Evolutionary conservation across 2,113 vertebrate species (phyloP).

Genomic region (Micromys minutus): DNA sequence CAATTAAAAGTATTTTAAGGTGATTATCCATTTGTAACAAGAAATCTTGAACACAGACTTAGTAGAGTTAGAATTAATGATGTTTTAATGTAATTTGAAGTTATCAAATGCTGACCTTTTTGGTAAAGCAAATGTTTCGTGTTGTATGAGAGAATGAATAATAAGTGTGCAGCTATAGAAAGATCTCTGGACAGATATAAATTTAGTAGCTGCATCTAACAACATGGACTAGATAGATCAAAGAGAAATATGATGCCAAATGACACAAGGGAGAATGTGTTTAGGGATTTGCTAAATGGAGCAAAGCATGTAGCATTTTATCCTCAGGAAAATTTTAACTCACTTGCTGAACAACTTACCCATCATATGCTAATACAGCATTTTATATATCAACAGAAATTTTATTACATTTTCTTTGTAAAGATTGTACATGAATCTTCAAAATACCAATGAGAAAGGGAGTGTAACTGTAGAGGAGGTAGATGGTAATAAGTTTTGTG

Average conservation of each 20-base stretch:
- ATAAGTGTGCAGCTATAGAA: constrained; percentile 11
- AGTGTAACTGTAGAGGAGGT: background rate
- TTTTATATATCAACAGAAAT: background rate
- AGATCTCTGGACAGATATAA: constrained; percentile 24
- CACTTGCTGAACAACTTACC: background rate
- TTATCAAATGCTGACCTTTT: constrained; percentile 34
- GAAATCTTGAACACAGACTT: background rate
- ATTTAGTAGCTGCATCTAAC: constrained; percentile 33
- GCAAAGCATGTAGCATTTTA: constrained; percentile 47
- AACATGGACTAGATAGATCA: constrained; percentile 32
- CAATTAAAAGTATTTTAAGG: constrained; percentile 1
- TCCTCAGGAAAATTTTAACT: background rate
- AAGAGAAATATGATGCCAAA: constrained; percentile 29
- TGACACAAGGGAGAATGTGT: background rate
- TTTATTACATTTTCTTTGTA: background rate
- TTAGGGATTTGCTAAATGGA: constrained; percentile 46
- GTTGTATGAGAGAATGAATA: constrained; percentile 37
- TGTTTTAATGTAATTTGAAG: constrained; percentile 52
- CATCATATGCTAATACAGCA: background rate
- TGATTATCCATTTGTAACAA: constrained; percentile 9
- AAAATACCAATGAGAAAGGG: background rate
- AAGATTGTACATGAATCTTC: background rate
- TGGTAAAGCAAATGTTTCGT: background rate
- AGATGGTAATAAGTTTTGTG: background rate
- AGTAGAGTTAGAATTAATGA: constrained; percentile 17